Base-by-base conservation (phyloP, 2,113 vertebrate genomes). In the Myiozetetes cayanensis region DNA sequence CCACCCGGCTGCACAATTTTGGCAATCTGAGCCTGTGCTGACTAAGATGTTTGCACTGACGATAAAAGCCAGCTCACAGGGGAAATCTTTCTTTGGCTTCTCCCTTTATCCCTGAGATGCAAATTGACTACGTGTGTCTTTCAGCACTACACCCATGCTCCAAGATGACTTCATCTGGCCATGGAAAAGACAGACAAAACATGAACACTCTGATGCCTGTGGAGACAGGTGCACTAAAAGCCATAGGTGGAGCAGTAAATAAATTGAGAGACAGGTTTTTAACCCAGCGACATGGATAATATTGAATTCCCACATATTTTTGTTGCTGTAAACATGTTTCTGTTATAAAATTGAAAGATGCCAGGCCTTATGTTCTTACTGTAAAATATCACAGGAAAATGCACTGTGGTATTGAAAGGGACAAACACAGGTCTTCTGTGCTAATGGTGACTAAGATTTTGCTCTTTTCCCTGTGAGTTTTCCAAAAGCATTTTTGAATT, bases 71-170 rank as follows among this genome's bases (percentile, higher is more conserved):
- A 86, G 50, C 70, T 96, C 47, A 82, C 6, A 5, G 58, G 43
- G 65, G 63, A 93, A 90, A 93, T 81, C 79, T 75, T 92, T 89
- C 83, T 85, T 92, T 4, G 0, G 71, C 67, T 93, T 93, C 76
- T 90, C 25, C 76, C 68, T 93, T 95, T 76, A 93, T 65, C 76
- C 83, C 79, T 78, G 72, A 94, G 35, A 93, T 52, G 68, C 41
- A 92, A 93, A 94, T 75, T 65, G 76, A 81, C 61, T 59, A 4
- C 11, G 14, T 83, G 59, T 13, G 4, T 75, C 79, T 93, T 77
- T 94, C 83, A 92, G 44, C 77, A 72, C 81, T 20, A 2, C 84
- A 78, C 80, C 76, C 82, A 55, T 79, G 44, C 68, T 90, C 90
- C 83, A 80, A 61, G 44, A 86, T 75, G 17, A 96, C 47, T 90